phyloP scores from a whole-genome alignment of 92 coral and sea anemone species.

The Diadumene lineata region DNA sequence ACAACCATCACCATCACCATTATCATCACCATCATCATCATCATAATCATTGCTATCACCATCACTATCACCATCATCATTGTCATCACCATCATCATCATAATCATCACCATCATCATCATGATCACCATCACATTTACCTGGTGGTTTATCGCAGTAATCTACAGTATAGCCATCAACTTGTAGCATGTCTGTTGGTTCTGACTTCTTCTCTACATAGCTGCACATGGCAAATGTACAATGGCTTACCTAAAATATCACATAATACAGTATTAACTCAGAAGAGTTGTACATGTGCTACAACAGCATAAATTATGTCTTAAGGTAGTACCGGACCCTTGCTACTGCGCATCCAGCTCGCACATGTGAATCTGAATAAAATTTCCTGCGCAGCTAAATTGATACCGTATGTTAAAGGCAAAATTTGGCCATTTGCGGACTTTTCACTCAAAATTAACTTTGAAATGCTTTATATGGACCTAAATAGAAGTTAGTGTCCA shows the following conservation, averaged over 20 bases:
- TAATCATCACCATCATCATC: neutral
- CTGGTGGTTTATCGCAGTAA: constrained; percentile 70
- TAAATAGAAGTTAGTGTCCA: too few relatives aligned
- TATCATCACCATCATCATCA: neutral
- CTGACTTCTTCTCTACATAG: constrained; percentile 88
- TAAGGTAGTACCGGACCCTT: too few relatives aligned
- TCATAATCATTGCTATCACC: neutral
- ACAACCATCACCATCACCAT: neutral
- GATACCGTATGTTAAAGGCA: too few relatives aligned
- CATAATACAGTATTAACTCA: neutral
- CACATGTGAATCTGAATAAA: too few relatives aligned
- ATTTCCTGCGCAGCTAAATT: too few relatives aligned
- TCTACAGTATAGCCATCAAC: constrained; percentile 97
- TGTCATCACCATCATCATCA: neutral
- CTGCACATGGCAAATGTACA: constrained; percentile 95
- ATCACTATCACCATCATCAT: neutral
- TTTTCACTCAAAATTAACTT: too few relatives aligned
- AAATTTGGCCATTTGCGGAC: too few relatives aligned
- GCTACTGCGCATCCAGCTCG: too few relatives aligned
- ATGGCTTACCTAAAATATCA: constrained; percentile 79
- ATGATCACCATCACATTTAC: constrained; percentile 13
- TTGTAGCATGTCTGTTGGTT: constrained; percentile 94
- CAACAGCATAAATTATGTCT: too few relatives aligned
- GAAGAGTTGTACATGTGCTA: too few relatives aligned
- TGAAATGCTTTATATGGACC: too few relatives aligned